Evolutionary conservation across 1,140 invertebrate species (phyloP).

Genomic region (Mylabris phalerata): DNA sequence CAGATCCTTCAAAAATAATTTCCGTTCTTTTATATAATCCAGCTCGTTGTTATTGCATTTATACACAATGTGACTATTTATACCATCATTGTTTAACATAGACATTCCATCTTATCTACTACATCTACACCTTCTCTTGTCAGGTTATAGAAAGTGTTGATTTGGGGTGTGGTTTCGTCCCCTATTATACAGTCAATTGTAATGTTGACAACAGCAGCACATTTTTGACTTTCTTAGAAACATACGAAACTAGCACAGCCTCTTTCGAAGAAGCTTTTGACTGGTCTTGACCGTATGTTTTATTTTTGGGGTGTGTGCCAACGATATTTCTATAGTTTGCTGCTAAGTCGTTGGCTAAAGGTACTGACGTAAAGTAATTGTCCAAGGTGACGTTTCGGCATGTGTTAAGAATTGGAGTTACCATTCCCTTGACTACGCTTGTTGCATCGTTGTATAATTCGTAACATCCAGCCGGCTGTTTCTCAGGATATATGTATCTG

Average conservation of each 20-base stretch:
- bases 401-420: conserved; percentile 12
- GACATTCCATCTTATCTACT: conserved; percentile 10
- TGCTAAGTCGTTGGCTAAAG: conserved; percentile 26
- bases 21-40: too few relatives aligned
- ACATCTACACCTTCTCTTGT: conserved; percentile 22
- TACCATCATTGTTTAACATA: too few relatives aligned
- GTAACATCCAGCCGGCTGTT: conserved; percentile 31
- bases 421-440: too few relatives aligned
- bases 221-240: conserved; percentile 18
- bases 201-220: conserved; percentile 31
- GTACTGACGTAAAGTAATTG: conserved; percentile 20
- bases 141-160: conserved; percentile 20
- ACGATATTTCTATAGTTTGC: conserved; percentile 21
- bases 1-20: too few relatives aligned
- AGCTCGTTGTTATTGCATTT: too few relatives aligned
- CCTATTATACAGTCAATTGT: conserved; percentile 23
- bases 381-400: conserved; percentile 9
- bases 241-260: too few relatives aligned
- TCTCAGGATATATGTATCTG: conserved; percentile 31
- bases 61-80: too few relatives aligned
- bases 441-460: conserved; percentile 6
- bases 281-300: conserved; percentile 7
- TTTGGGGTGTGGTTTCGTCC: conserved; percentile 9
- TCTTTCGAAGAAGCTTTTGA: not conserved
- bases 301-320: conserved; percentile 34